These are phyloP conservation scores for Sinocyclocheilus anshuiensis DNA, from an alignment of 2,113 vertebrate genomes.

Conservation along the genomic window DNA sequence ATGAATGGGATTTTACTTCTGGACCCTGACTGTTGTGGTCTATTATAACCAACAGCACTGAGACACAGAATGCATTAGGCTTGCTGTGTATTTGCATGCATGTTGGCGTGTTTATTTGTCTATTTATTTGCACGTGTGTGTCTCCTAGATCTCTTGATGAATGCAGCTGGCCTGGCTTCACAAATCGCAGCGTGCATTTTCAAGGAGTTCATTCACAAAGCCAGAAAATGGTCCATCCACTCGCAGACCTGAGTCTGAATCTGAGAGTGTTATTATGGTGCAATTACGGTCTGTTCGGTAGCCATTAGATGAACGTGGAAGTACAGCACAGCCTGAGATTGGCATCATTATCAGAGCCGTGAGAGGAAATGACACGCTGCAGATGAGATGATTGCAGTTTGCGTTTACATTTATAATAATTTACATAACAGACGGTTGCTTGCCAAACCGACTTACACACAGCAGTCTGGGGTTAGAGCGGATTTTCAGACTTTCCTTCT, in stretches of 20 bases:
- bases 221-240: not conserved
- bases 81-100: not conserved
- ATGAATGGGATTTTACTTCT: no score
- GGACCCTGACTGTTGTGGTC: not conserved
- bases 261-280: slow-evolving; percentile 18
- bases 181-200: not conserved
- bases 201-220: not conserved
- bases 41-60: not conserved
- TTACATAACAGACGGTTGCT: not conserved
- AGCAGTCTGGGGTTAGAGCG: not conserved
- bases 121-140: not conserved
- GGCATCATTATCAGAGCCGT: not conserved
- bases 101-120: not conserved
- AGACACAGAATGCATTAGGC: not conserved
- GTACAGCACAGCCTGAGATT: slow-evolving; percentile 2
- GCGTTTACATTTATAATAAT: not conserved
- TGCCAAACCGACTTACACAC: not conserved
- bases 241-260: slow-evolving; percentile 2
- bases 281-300: slow-evolving; percentile 10
- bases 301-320: slow-evolving; percentile 14
- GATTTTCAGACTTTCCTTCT: not conserved
- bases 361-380: not conserved
- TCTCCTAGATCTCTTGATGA: not conserved
- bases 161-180: not conserved
- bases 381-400: not conserved